phyloP scores from a whole-genome alignment of 2,797 vertebrate species.

The Crocidura indochinensis region DNA sequence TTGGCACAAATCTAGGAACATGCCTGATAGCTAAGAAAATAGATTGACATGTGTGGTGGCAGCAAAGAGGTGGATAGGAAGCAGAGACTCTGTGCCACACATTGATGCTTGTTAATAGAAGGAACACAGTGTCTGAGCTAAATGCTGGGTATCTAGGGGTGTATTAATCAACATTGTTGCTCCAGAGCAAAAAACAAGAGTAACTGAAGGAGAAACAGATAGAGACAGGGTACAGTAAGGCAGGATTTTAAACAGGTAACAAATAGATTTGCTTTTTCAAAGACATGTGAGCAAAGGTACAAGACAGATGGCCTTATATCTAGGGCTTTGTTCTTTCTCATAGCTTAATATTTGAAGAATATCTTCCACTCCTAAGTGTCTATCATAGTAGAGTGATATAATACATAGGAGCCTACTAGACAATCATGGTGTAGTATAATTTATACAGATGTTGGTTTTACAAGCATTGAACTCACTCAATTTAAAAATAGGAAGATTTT shows the following conservation, averaged over 20 bases:
- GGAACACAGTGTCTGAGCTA: background rate
- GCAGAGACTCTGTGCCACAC: background rate
- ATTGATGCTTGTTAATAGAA: too few species aligned
- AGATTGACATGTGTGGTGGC: background rate
- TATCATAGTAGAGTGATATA: background rate
- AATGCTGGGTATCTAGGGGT: background rate
- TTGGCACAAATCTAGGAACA: background rate
- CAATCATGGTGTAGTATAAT: background rate
- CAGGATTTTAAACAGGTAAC: background rate
- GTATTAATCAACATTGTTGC: background rate
- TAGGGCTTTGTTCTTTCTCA: background rate
- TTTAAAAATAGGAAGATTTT: background rate
- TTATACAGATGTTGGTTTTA: background rate
- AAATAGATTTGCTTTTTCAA: background rate
- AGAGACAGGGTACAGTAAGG: background rate
- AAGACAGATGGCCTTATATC: background rate
- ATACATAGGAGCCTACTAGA: background rate
- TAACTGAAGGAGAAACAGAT: accelerated
- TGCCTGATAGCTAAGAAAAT: slow-evolving; percentile 8
- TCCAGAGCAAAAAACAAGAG: slow-evolving; percentile 39
- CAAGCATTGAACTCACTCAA: background rate
- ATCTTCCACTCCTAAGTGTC: background rate
- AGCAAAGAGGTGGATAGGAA: background rate
- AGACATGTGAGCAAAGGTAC: background rate
- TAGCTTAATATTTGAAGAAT: background rate